Percentiles rank a stretch among this genome's conserved stretches.
These are phyloP conservation scores for Antennarius maculatus DNA, from an alignment of 2,797 vertebrate species.

Conservation along the genomic window DNA sequence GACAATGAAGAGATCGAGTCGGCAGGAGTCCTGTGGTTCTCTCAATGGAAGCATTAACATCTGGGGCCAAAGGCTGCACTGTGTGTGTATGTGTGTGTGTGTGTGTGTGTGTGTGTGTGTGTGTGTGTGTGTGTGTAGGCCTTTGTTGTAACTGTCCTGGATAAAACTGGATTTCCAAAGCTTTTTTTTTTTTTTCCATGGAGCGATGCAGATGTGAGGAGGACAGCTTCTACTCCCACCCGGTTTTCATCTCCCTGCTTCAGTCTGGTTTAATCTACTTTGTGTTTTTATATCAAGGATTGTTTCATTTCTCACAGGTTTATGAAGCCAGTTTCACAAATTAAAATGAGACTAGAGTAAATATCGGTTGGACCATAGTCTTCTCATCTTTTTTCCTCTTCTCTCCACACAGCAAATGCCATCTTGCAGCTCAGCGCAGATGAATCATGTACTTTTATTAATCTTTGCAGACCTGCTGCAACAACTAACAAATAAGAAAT, in stretches of 20 bases:
- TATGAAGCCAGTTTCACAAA: conserved; percentile 34
- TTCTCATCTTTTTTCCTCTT: background rate
- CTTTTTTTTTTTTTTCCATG: conserved; percentile 33
- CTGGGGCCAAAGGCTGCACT: conserved; percentile 68
- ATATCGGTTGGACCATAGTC: conserved; percentile 42
- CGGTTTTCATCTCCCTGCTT: conserved; percentile 11
- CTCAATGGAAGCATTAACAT: conserved; percentile 83
- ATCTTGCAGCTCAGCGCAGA: conserved; percentile 4
- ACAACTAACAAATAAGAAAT: conserved; percentile 24
- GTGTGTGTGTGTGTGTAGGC: conserved; percentile 26
- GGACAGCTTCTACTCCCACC: conserved; percentile 27
- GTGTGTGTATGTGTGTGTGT: conserved; percentile 26
- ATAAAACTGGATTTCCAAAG: conserved; percentile 48
- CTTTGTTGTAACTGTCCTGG: conserved; percentile 41
- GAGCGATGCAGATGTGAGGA: conserved; percentile 43
- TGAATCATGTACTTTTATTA: conserved; percentile 39
- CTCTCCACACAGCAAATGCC: conserved; percentile 28
- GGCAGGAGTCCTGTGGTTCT: conserved; percentile 77
- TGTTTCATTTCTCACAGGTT: conserved; percentile 23
- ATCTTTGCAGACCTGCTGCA: conserved; percentile 26
- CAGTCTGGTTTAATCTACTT: conserved; percentile 23
- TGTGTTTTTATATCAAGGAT: conserved; percentile 10
- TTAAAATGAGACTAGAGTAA: conserved; percentile 32
- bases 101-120: conserved; percentile 18
- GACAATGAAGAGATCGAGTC: conserved; percentile 81